Evolutionary conservation across 2,888 invertebrate species (phyloP).

Genomic region (Meliscaeva auricollis): DNA sequence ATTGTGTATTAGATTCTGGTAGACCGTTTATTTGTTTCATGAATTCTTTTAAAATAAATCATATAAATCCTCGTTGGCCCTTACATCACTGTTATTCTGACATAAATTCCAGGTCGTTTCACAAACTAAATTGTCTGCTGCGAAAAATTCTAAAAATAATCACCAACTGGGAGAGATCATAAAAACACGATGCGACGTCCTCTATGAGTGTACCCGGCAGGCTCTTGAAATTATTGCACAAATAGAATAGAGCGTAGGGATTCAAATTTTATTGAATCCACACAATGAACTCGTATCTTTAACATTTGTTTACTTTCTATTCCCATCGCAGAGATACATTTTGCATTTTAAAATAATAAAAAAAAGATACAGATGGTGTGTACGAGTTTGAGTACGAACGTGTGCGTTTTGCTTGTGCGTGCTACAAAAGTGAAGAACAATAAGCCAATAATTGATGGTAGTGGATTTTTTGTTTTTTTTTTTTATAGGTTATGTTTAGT

Average conservation of each 20-base stretch:
- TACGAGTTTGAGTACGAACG: not conserved
- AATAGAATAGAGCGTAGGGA: not conserved
- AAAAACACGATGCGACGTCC: not conserved
- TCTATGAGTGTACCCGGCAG: not conserved
- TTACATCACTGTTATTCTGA: constrained; percentile 5
- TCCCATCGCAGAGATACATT: constrained; percentile 6
- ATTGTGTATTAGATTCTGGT: too few species aligned
- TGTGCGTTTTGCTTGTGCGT: constrained; percentile 11
- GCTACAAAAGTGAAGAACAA: constrained; percentile 6
- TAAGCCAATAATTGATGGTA: constrained; percentile 53
- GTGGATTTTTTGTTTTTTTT: constrained; percentile 20
- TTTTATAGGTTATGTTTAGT: constrained; percentile 32
- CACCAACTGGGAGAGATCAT: constrained; percentile 1
- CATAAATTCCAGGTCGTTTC: constrained; percentile 7
- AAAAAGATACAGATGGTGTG: not conserved
- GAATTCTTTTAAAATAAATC: not conserved
- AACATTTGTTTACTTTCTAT: constrained; percentile 30
- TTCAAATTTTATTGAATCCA: constrained; percentile 12
- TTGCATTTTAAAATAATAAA: constrained; percentile 50
- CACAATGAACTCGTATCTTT: constrained; percentile 3
- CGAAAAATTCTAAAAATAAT: constrained; percentile 11
- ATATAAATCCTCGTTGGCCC: not conserved
- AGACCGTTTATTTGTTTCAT: not conserved
- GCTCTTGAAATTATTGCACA: constrained; percentile 12
- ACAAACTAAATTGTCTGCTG: not conserved